phyloP scores from a whole-genome alignment of 30 jellyfish, hydroid and myxozoan species.

The Turritopsis rubra region DNA sequence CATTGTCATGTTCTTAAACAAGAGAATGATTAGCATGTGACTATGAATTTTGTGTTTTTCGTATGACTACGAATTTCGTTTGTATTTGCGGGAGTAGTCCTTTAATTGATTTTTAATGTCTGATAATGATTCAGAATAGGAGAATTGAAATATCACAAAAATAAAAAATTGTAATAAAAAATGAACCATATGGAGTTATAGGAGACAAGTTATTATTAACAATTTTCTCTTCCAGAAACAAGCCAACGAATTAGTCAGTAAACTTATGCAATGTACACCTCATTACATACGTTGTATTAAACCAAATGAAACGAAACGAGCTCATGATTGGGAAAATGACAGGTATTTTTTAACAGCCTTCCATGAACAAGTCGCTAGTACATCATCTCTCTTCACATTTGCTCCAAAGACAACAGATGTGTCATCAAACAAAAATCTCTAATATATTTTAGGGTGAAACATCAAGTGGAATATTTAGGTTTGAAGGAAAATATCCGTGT shows the following conservation, averaged over 20 bases:
- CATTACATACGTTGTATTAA: constrained; percentile 97
- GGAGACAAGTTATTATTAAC: background rate
- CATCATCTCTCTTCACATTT: too few relatives aligned
- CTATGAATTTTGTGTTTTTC: too few relatives aligned
- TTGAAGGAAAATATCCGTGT: constrained; percentile 96
- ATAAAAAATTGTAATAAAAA: background rate
- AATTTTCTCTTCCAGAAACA: constrained; percentile 55
- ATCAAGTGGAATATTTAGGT: constrained; percentile 97
- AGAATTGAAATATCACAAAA: background rate
- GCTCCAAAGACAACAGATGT: background rate
- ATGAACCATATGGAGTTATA: too few relatives aligned
- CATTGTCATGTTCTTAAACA: too few relatives aligned
- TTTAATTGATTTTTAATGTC: too few relatives aligned
- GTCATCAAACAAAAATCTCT: background rate
- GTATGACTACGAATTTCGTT: too few relatives aligned
- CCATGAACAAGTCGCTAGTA: too few relatives aligned
- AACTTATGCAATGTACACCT: constrained; percentile 93
- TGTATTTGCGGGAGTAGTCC: too few relatives aligned
- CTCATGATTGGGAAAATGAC: constrained; percentile 92
- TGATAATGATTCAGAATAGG: background rate
- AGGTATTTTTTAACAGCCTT: constrained; percentile 66
- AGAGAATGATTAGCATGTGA: too few relatives aligned
- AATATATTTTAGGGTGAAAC: constrained; percentile 64
- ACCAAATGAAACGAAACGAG: constrained; percentile 98
- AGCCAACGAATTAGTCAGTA: constrained; percentile 81